Evolutionary conservation across 1,140 invertebrate species (phyloP), one percentile per base, ranked within the genome.

Genomic region (Octopus bimaculoides): DNA sequence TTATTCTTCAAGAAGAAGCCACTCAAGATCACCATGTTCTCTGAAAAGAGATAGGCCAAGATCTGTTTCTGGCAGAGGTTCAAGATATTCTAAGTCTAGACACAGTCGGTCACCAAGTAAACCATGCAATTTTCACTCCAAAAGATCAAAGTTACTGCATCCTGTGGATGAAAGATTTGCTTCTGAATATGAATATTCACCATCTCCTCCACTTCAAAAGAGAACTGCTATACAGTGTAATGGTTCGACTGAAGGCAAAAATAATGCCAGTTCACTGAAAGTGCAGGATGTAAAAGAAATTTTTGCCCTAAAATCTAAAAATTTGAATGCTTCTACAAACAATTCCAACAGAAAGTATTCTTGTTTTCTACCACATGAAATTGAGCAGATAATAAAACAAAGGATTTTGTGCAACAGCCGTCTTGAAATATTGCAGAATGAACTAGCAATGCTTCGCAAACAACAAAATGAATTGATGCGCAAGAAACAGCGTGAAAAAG

Each of bases 391-490:
- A 2, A n/a, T 79, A 5, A 83, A 82, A 71, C 83, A 86, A 52
- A 80, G 82, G 26, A 82, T 83, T 56, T 79, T 84, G 53, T 79
- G 81, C 17, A 77, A 82, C 54, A 82, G 82, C 71, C 78, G 83
- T 61, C 66, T 88, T 4, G 77, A 82, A 71, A 66, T 80, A 54
- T 81, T 89, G 74, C 83, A 87, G 81, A 82, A 80, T 41, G 87
- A 88, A 81, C 73, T 87, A 71, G 78, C 78, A 12, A 85, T 83
- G 41, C 83, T 89, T 17, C 79, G 83, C 52, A 85, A 86, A 79
- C 87, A 88, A 77, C 86, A 88, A 77, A 87, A 87, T 80, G 88
- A 88, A 79, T 61, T 89, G 75, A 88, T 89, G 85, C 79, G 88
- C 54, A 88, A 87, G 78, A 86, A 87, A 78, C 83, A 85, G 71